Conservation (phyloP, 2,113 vertebrate species). For the Silurus glanis region DNA sequence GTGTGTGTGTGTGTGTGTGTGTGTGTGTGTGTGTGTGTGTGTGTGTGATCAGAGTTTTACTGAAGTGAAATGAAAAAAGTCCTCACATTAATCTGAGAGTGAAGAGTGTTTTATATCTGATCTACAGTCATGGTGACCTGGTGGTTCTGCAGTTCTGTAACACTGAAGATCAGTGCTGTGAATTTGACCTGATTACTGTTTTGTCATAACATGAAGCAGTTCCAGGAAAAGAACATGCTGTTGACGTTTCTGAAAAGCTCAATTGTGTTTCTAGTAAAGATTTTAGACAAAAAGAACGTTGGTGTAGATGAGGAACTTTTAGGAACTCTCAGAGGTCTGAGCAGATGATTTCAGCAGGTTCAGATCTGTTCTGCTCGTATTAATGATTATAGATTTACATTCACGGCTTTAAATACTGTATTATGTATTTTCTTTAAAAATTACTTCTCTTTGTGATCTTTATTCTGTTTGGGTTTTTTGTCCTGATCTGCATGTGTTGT, state of each 20-base stretch:
- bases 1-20: too few relatives aligned
- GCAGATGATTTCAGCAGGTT: neutral
- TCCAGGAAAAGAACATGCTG: neutral
- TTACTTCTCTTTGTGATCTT: neutral
- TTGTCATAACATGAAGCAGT: neutral
- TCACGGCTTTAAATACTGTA: neutral
- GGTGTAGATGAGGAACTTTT: neutral
- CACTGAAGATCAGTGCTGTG: neutral
- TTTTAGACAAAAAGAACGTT: neutral
- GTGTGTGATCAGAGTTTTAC: neutral
- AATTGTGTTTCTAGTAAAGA: neutral
- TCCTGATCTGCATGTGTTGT: neutral
- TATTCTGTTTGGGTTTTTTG: neutral
- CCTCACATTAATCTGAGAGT: neutral
- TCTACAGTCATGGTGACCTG: neutral
- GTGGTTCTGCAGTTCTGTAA: neutral
- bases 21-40: too few relatives aligned
- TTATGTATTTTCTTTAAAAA: neutral
- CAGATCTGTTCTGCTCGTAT: neutral
- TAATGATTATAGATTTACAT: neutral
- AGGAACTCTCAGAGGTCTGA: neutral
- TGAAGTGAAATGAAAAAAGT: neutral
- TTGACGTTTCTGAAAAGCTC: neutral
- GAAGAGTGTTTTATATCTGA: neutral
- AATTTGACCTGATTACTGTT: neutral